Conservation (phyloP, 2,888 invertebrate genomes). For the Apodemia duryi region DNA sequence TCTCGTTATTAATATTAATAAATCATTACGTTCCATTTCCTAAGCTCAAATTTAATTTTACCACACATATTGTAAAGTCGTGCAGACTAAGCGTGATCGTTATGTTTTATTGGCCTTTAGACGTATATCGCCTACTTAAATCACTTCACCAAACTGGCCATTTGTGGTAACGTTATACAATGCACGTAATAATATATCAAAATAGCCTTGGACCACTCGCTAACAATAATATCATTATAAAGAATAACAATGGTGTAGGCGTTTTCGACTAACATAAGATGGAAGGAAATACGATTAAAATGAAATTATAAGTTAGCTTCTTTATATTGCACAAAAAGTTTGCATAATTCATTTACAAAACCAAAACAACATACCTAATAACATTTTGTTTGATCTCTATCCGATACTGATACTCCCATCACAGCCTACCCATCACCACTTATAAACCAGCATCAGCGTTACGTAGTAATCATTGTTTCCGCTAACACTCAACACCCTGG, state of each 20-base stretch:
- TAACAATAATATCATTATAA: slow-evolving; percentile 11
- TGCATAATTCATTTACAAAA: neutral
- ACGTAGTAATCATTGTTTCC: too few relatives aligned
- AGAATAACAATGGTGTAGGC: slow-evolving; percentile 6
- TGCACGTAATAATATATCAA: slow-evolving; percentile 3
- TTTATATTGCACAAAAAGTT: neutral
- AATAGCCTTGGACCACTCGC: slow-evolving; percentile 5
- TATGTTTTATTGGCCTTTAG: slow-evolving; percentile 3
- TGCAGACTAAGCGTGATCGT: neutral
- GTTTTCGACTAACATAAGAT: slow-evolving; percentile 1
- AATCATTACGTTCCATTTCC: neutral
- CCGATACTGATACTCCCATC: too few relatives aligned
- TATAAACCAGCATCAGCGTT: too few relatives aligned
- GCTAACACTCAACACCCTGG: too few relatives aligned
- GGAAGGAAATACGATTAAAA: slow-evolving; percentile 6
- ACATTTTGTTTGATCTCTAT: too few relatives aligned
- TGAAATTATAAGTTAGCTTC: neutral
- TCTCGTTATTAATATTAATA: too few relatives aligned
- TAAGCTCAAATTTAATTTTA: neutral
- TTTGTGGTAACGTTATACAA: neutral
- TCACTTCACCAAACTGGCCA: slow-evolving; percentile 9
- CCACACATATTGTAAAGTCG: slow-evolving; percentile 1
- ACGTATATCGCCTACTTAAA: slow-evolving; percentile 7
- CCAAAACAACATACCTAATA: neutral
- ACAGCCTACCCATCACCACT: too few relatives aligned